A percentile compares a stretch with the other conserved stretches of the same genome.
These are phyloP conservation scores for Lepilemur septentrionalis DNA, from an alignment of 2,797 vertebrate species.

Conservation along the genomic window DNA sequence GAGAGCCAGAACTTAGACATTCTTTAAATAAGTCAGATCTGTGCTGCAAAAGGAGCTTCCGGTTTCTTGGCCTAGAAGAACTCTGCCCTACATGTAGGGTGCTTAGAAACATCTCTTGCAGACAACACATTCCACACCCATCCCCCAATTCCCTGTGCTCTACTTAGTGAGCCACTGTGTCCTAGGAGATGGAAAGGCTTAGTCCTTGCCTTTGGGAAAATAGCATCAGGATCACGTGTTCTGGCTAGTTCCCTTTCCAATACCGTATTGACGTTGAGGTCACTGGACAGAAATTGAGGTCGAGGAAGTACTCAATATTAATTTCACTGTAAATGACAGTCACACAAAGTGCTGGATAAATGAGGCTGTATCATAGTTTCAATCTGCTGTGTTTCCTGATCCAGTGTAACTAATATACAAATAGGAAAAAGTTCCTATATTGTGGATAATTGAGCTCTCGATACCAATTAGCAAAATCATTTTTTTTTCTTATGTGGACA, in stretches of 20 bases:
- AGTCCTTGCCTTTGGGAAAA: slow-evolving; percentile 64
- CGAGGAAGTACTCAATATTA: not conserved
- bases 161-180: not conserved
- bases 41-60: not conserved
- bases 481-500: not conserved
- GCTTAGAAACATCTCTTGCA: not conserved
- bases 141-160: not conserved
- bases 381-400: not conserved
- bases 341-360: not conserved
- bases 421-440: not conserved
- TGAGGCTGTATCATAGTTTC: not conserved
- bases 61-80: not conserved
- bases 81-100: not conserved
- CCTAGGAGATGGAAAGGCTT: not conserved
- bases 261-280: slow-evolving; percentile 6
- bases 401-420: not conserved
- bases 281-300: slow-evolving; percentile 14
- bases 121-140: not conserved
- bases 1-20: not conserved
- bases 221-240: not conserved
- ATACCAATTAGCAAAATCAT: slow-evolving; percentile 23
- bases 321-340: slow-evolving; percentile 4
- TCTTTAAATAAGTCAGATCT: not conserved
- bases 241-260: not conserved
- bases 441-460: not conserved